Evolutionary conservation across 2,113 vertebrate species (phyloP), one percentile per base, ranked within the genome.

Genomic region (Ophiodon elongatus): DNA sequence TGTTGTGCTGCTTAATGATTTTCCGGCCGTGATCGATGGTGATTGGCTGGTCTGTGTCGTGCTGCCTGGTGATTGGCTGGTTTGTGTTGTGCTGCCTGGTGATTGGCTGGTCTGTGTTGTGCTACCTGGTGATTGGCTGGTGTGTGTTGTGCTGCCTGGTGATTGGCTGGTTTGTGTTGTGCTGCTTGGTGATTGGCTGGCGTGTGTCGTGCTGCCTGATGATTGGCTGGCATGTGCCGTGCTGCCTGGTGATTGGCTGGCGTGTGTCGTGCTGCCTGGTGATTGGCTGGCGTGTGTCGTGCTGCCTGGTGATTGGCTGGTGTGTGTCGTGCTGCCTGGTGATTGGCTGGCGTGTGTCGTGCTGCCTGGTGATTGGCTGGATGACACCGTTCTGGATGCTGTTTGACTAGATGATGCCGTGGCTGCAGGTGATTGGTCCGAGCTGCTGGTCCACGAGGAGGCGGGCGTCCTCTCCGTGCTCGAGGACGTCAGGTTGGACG

Each of bases 401-500:
- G 54, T 81, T 79, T 72, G 56, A 71, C 47, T 60, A 33, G 68
- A 33, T 57, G 80, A 17, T 14, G 19, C 50, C 6, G 47, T 68
- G 39, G 57, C 31, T 83, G 72, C 10, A 71, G 86, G 43, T 29
- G 60, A 71, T 50, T 70, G 65, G 60, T 87, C 63, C 43, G 70
- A 50, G 81, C 7, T 82, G 63, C 64, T 60, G 19, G 39, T 87
- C 86, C 69, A 27, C n/a, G 74, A 83, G 27, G 52, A 21, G 0
- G 80, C 63, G 3, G 17, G 8, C 11, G 76, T 80, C 41, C 59
- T 87, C 74, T 78, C 71, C 21, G 59, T 29, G 67, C 31, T 33
- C 27, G 47, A 45, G 56, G 86, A 54, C 25, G 43, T 63, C 74
- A 11, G 50, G 15, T 62, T 70, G 63, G 83, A 78, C 17, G 3